phyloP scores from a whole-genome alignment of 2,113 vertebrate species.

The Hemiscyllium ocellatum region DNA sequence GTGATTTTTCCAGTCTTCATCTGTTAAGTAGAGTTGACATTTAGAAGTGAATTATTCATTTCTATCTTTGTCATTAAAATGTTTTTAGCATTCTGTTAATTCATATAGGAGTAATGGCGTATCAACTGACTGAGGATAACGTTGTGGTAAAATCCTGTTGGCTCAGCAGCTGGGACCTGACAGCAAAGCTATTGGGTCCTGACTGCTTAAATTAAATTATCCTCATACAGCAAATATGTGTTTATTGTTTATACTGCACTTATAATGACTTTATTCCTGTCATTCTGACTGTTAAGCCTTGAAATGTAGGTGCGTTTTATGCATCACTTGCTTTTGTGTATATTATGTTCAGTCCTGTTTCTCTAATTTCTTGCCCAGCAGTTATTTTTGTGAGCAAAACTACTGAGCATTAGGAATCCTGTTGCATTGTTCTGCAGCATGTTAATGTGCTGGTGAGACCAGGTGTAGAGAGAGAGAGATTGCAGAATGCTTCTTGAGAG shows the following conservation, averaged over 20 bases:
- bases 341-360: not conserved
- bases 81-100: not conserved
- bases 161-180: not conserved
- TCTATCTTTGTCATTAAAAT: not conserved
- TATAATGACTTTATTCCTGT: not conserved
- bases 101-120: not conserved
- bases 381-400: not conserved
- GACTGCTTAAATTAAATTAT: not conserved
- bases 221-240: not conserved
- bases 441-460: not conserved
- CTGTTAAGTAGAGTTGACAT: not conserved
- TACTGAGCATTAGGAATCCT: not conserved
- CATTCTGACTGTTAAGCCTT: not conserved
- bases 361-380: not conserved
- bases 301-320: not conserved
- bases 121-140: not conserved
- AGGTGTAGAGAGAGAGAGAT: not conserved
- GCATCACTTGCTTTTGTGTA: not conserved
- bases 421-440: not conserved
- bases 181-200: not conserved
- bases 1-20: not conserved
- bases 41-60: slow-evolving; percentile 25
- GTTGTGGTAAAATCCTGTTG: not conserved
- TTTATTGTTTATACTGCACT: not conserved
- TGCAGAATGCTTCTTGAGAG: too few species aligned